Base-by-base conservation (phyloP, 2,888 invertebrate species). In the Xiphydria camelus region DNA sequence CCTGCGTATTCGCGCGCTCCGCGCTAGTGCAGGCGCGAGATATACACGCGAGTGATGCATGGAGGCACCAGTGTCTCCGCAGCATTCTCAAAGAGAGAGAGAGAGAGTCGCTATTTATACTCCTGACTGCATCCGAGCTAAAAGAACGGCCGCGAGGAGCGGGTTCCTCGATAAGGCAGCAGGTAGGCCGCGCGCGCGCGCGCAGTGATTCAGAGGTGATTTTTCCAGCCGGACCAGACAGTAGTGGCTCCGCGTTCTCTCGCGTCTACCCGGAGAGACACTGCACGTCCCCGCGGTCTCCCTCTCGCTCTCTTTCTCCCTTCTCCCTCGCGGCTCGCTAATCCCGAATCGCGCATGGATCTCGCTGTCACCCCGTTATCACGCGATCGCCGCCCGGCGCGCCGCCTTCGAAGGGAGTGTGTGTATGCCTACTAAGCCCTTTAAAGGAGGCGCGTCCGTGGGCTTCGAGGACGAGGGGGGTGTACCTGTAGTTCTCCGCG, bases 81-180 rank as follows among this genome's bases (percentile, higher is more conserved):
- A 47, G 53, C 47, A 54, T 56, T 57, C 61, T 52, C 56, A 49
- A 59, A 59, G 55, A 53, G 53, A n/a, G n/a, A n/a, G n/a, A n/a
- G n/a, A n/a, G n/a, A n/a, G n/a, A n/a, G n/a, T n/a, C 37, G 43
- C 65, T 67, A 67, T 67, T 67, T 67, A 67, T 67, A 65, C 57
- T 53, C 53, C 60, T 65, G 65, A 65, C 60, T 63, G 55, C 55
- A 58, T 49, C n/a, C n/a, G 50, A 55, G 36, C 43, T 53, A 47
- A 56, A 58, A 51, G 55, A 58, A 57, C 49, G 52, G n/a, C 17
- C 23, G 23, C 31, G 46, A 42, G 51, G 52, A 68, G 67, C 67
- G 64, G 53, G 67, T 69, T 67, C 66, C 70, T 71, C 66, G 64
- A 71, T 70, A 71, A 65, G 70, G 70, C 62, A 66, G 64, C 67